Evolutionary conservation across 2,113 vertebrate species (phyloP), one percentile per base, ranked within the genome.

Genomic region (Siphamia tubifer): DNA sequence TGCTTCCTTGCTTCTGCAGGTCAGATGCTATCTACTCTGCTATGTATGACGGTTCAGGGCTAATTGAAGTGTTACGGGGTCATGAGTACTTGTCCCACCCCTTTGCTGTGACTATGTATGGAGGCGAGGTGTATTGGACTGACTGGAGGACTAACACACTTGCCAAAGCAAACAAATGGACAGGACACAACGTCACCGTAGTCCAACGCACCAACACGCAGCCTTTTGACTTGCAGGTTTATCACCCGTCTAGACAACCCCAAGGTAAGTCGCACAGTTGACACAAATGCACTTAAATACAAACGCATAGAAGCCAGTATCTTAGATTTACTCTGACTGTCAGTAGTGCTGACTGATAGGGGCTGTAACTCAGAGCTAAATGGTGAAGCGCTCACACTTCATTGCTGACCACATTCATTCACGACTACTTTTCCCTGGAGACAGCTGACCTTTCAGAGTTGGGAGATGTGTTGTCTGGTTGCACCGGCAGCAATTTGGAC

Each of bases 151-250:
- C 97, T 45, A 99, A 99, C 89, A 99, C 97, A 0, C 79, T 99
- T 85, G 96, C 96, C 81, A 98, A 97, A 88, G 96, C 97, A 81
- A 99, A 98, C 92, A 99, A 99, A 82, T 98, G 97, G 97, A 99
- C 96, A 0, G 97, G 97, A 47, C 94, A 96, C 89, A 97, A 98
- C 0, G 97, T 99, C 76, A 98, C 95, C 0, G 95, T 99, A 44
- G 97, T 99, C 44, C 97, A 99, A 79, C 93, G 97, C 48, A 98
- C 97, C 89, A 99, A 98, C 84, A 99, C 97, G 0, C 97, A 99
- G 84, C 97, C 97, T 7, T 99, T 99, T 2, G 97, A 99, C 90
- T 91, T 99, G 76, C 97, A 99, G 83, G 96, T 99, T 40, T 99
- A 97, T 66, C 97, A 99, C 88, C 97, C 97, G 0, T 98, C 96